Evolutionary conservation across 2,113 vertebrate species (phyloP), one percentile per base, ranked within the genome.

Genomic region (Neodontobutis hainanensis): DNA sequence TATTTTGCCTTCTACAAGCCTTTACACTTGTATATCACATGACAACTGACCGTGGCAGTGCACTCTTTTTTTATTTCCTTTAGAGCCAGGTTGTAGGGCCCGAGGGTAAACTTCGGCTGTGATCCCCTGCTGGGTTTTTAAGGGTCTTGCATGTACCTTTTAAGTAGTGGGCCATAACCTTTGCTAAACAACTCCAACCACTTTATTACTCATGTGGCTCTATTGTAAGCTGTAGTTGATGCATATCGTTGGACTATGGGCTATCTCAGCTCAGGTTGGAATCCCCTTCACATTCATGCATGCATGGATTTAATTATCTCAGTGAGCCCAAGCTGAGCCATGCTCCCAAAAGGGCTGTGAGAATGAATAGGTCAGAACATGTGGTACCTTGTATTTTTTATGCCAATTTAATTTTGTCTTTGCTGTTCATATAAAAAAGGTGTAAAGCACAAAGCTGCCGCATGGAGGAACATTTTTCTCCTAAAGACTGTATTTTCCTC

Each of bases 91-190:
- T 61, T 70, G 64, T 76, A 27, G 52, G 56, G 5, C 75, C 52
- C 63, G 59, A 51, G 40, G 40, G 77, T 53, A 52, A 81, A 80
- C 61, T 19, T 38, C 27, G 53, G 35, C 67, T 35, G 16, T 51
- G 55, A 61, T 77, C 35, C n/a, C 6, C 50, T 14, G 71, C 53
- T 38, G 61, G 66, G 47, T 55, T 75, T 75, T 81, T 36, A 71
- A 65, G 60, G 74, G 70, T 70, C 81, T 84, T 48, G 49, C 75
- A 71, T 81, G 80, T 81, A 70, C 56, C 32, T 84, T 62, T 70
- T 57, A 78, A 75, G 68, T 19, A 8, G 57, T 67, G 64, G 68
- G 68, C 64, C 11, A 16, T 73, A 76, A 84, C 57, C 69, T 75
- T 79, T 63, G 53, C 63, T 69, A 80, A 85, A 84, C 81, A 84